Evolutionary conservation across 2,797 vertebrate genomes (phyloP), one percentile per base, ranked within the genome.

Genomic region (Peromyscus attwateri): DNA sequence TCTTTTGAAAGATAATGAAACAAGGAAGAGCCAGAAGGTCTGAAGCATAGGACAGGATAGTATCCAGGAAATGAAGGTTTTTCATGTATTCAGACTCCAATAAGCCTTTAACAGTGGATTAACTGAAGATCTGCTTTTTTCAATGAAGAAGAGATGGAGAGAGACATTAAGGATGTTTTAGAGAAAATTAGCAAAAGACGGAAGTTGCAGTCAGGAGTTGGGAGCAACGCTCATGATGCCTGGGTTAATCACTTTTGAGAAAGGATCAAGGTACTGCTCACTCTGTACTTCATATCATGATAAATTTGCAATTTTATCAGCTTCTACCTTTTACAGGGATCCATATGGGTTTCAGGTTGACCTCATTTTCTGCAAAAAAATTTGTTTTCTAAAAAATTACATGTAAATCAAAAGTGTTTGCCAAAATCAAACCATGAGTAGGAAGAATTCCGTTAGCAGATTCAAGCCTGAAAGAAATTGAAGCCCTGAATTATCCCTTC

Each of bases 321-420:
- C 8, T 37, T 95, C 71, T 70, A 16, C 71, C 84, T 64, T 77
- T 66, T 3, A 91, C 43, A 88, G 29, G 49, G 16, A 89, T 95
- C 21, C 25, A 34, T 46, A 49, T 71, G 57, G 66, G 8, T 85
- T 96, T 91, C 79, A 62, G 21, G 91, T 76, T 96, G 88, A 88
- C 31, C 52, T 94, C 14, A 60, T 82, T 93, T 91, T 95, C 87
- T 13, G 71, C 21, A 96, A 94, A 68, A 46, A 40, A 40, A 73
- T 90, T 95, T 87, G 43, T 84, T 79, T 83, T 82, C 37, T 43
- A 12, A 77, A 62, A 96, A 90, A 25, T 71, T 94, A 31, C 77
- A 87, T 77, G 87, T 96, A 97, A 96, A 96, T 93, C 87, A 93
- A 89, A 68, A 94, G 27, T 94, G 84, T 93, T 95, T 55, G 89